phyloP scores from a whole-genome alignment of 2,888 invertebrate species.

The Encarsia formosa region DNA sequence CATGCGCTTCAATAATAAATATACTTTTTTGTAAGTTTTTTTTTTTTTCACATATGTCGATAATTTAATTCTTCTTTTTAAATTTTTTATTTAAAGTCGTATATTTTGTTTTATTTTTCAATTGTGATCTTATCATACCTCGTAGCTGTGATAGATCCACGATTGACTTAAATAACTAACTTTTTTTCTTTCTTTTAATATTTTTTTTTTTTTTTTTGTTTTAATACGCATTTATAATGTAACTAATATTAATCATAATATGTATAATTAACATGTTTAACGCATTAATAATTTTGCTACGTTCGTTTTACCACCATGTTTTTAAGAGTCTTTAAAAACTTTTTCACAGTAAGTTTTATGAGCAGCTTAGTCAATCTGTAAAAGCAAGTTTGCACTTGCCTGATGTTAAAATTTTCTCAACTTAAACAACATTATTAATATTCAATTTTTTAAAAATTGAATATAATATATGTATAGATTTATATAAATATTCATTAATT shows the following conservation, averaged over 20 bases:
- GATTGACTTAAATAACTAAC: slow-evolving; percentile 22
- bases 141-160: slow-evolving; percentile 34
- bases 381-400: no score
- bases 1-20: slow-evolving; percentile 40
- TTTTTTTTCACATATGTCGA: slow-evolving; percentile 8
- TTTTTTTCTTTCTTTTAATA: slow-evolving; percentile 2
- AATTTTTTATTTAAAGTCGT: no score
- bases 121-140: slow-evolving; percentile 11
- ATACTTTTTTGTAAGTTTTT: slow-evolving; percentile 34
- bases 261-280: slow-evolving; percentile 1
- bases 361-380: no score
- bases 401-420: no score
- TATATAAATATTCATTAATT: no score
- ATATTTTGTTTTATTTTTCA: slow-evolving; percentile 9
- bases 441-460: no score
- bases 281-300: neutral
- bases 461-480: no score
- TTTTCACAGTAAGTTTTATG: no score
- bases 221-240: slow-evolving; percentile 19
- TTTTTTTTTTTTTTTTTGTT: slow-evolving; percentile 4
- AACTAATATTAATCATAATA: slow-evolving; percentile 7
- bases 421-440: no score
- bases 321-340: no score
- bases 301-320: no score
- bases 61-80: slow-evolving; percentile 13